phyloP scores from a whole-genome alignment of 2,888 invertebrate species.

The Hyposoter dolosus region DNA sequence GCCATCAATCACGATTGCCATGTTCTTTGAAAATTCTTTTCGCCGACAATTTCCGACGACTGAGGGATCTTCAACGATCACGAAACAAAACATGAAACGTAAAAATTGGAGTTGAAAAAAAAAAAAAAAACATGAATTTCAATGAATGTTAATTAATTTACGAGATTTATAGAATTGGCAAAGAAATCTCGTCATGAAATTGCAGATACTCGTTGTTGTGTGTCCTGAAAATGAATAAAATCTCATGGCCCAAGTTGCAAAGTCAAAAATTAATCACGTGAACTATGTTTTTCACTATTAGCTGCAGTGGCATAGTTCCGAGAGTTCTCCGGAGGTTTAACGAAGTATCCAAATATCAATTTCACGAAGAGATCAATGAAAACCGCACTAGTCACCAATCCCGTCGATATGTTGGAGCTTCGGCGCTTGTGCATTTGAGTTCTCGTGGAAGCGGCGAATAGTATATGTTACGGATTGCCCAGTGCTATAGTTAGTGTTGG shows the following conservation, averaged over 20 bases:
- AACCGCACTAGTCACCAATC: slow-evolving; percentile 27
- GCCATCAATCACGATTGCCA: slow-evolving; percentile 58
- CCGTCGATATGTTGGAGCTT: slow-evolving; percentile 1
- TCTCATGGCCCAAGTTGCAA: background rate
- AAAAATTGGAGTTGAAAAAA: background rate
- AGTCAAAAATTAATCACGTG: background rate
- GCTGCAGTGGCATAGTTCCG: background rate
- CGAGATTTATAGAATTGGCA: background rate
- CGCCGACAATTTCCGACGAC: background rate
- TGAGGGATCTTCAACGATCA: background rate
- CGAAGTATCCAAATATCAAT: slow-evolving; percentile 10
- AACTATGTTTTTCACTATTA: background rate
- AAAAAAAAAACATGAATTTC: background rate
- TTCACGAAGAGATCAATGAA: slow-evolving; percentile 32
- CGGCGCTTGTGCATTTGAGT: slow-evolving; percentile 11
- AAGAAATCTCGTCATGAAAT: background rate
- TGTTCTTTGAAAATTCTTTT: background rate
- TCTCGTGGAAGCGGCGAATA: background rate
- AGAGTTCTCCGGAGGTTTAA: background rate
- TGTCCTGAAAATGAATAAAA: background rate
- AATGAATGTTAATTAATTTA: background rate
- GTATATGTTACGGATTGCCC: background rate
- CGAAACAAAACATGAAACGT: background rate
- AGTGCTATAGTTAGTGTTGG: slow-evolving; percentile 18
- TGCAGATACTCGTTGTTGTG: background rate